These are phyloP conservation scores for Chlamydotis undulata DNA, from an alignment of 2,113 vertebrate species.

Conservation along the genomic window DNA sequence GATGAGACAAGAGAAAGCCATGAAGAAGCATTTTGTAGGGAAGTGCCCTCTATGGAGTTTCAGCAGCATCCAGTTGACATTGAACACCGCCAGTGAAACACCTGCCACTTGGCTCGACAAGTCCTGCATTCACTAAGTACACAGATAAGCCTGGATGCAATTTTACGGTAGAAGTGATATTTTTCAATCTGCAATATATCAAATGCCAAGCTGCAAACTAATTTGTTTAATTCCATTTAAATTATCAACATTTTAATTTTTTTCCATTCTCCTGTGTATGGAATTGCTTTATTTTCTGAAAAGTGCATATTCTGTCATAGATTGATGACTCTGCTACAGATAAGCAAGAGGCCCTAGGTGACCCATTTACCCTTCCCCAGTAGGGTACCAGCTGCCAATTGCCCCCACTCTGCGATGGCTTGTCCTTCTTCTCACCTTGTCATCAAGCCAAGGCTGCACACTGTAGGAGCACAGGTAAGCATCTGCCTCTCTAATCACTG, in stretches of 20 bases:
- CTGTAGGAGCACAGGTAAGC: conserved; percentile 78
- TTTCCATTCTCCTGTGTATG: conserved; percentile 9
- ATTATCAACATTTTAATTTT: conserved; percentile 54
- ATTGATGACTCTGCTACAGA: conserved; percentile 67
- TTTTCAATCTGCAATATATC: not conserved
- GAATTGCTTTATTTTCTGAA: conserved; percentile 59
- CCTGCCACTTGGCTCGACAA: not conserved
- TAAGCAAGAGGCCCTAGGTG: conserved; percentile 69
- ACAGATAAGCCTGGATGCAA: not conserved
- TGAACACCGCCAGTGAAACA: not conserved
- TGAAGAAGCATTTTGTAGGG: not conserved
- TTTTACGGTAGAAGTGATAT: not conserved
- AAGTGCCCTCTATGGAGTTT: not conserved
- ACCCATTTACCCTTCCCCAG: conserved; percentile 76
- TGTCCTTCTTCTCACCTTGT: conserved; percentile 84
- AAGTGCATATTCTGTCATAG: conserved; percentile 59
- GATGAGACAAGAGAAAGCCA: not conserved
- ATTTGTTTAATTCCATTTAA: conserved; percentile 61
- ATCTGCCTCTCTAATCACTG: conserved; percentile 79
- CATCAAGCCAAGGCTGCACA: conserved; percentile 75
- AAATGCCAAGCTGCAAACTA: not conserved
- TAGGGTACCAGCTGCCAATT: conserved; percentile 77
- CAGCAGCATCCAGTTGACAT: not conserved
- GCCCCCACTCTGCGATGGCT: conserved; percentile 72
- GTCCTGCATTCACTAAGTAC: not conserved